Base-by-base conservation (phyloP, 2,888 invertebrate species). In the Drosophila vallismaia region DNA sequence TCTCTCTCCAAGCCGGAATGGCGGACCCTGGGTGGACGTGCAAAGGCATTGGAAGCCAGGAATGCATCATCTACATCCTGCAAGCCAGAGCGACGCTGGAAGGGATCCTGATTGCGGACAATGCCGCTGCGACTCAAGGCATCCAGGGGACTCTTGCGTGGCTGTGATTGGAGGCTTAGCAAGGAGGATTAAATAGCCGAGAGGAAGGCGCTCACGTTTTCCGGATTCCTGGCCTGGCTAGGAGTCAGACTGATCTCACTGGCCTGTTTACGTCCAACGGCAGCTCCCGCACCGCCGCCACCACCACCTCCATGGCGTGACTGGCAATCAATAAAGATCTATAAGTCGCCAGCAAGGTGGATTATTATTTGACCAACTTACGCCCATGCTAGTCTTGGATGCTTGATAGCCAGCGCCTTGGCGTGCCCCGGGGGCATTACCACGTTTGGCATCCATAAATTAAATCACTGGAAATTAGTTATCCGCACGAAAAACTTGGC, bases 51-150 rank as follows among this genome's bases (percentile, higher is more conserved):
- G 8, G 72, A 54, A 0, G 88, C 85, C 33, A 89, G 12, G 53
- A 88, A 90, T 3, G 80, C 74, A 2, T 89, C 90, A 59, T 90
- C 90, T 5, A 90, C 89, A 69, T 90, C 89, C 80, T 90, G 89
- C 28, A 90, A 55, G 3, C 89, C 89, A 55, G 90, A 91, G 53
- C 91, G 88, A 12, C 89, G 90, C 52, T 88, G 90, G 33, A 81
- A 66, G 4, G 63, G 67, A 55, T 84, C 77, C 56, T 80, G 84
- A 28, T 74, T 58, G 4, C 81, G 88, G 0, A 67, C 14, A 28
- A 14, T 19, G 6, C 55, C 63, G n/a, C 51, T 70, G 7, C 88
- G 90, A 31, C 90, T 90, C 48, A 91, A 72, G 0, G 91, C 89
- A 76, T 91, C 90, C 58, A 91, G 68, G 0, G 90, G 91, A 73